These are phyloP conservation scores for Hippocampus mohnikei DNA, from an alignment of 2,113 vertebrate genomes.

Conservation along the genomic window DNA sequence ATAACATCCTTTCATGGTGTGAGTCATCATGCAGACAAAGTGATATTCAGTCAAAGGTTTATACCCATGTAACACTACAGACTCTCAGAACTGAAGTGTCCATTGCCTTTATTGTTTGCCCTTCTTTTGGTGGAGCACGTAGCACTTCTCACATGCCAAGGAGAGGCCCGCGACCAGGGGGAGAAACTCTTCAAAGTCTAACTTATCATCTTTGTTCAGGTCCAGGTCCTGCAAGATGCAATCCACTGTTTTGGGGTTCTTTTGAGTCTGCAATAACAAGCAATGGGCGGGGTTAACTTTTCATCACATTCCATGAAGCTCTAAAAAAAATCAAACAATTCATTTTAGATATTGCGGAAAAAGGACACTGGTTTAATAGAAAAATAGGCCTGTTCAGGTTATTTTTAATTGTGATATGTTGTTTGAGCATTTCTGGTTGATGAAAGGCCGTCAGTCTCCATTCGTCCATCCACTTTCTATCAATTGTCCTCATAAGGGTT, in stretches of 20 bases:
- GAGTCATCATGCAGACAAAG: background rate
- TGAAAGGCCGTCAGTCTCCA: no score
- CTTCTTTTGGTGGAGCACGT: constrained; percentile 42
- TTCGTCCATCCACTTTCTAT: no score
- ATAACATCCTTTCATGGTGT: background rate
- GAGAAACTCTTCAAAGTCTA: constrained; percentile 89
- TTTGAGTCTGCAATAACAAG: constrained; percentile 73
- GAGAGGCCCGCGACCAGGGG: constrained; percentile 82
- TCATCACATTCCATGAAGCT: no score
- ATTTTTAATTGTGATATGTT: no score
- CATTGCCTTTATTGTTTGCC: constrained; percentile 43
- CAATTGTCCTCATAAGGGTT: no score
- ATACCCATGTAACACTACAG: constrained; percentile 33
- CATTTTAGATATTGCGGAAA: no score
- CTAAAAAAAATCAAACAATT: no score
- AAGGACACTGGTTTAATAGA: no score
- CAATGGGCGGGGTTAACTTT: no score
- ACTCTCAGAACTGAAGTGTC: constrained; percentile 6
- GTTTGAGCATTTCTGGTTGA: no score
- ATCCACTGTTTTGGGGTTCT: constrained; percentile 75
- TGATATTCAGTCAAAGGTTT: constrained; percentile 19
- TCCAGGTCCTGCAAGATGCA: constrained; percentile 87
- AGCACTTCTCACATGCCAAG: constrained; percentile 83
- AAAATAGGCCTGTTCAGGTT: no score
- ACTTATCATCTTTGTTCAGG: constrained; percentile 79